Evolutionary conservation across 2,888 invertebrate species (phyloP), one percentile per base, ranked within the genome.

Genomic region (Lasioglossum villosulum): DNA sequence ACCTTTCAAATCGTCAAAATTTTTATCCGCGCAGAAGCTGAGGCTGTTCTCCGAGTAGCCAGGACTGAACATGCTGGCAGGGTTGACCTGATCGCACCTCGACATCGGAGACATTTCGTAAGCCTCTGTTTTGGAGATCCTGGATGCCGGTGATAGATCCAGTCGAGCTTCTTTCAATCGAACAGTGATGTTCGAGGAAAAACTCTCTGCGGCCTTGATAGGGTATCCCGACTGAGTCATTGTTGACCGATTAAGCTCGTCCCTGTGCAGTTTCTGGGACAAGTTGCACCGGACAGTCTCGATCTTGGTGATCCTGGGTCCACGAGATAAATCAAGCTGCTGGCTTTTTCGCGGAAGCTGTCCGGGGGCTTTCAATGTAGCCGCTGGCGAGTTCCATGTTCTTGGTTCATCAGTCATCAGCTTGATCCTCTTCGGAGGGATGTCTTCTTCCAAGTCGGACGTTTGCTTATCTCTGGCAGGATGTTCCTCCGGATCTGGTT

Each of bases 21-120:
- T 68, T 23, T 79, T 70, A 27, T 77, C 75, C 19, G 75, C 12
- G 48, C 23, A 45, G 42, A 84, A 84, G 27, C 84, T 86, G 0
- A 80, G 2, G 42, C 79, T 85, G n/a, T 3, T 76, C 16, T 84
- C 75, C 1, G 56, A 88, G 4, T 34, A 86, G 12, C 59, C 6
- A 1, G 88, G 75, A 8, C 75, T 75, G 73, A 85, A 86, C 83
- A 88, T 80, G 82, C 72, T 80, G n/a, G 75, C 52, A 0, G 68
- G 68, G 8, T 76, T 68, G 6, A 30, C 39, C 48, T 45, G 68
- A n/a, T 72, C 23, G 8, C 37, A 19, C 27, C 75, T 80, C 8
- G 23, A 19, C 14, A 48, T 12, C 2, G 74, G 27, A 4, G 52
- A 39, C 12, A 59, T 3, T 2, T 66, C 42, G 42, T 73, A 86